Evolutionary conservation across 2,113 vertebrate species (phyloP).

Genomic region (Thunnus maccoyii): DNA sequence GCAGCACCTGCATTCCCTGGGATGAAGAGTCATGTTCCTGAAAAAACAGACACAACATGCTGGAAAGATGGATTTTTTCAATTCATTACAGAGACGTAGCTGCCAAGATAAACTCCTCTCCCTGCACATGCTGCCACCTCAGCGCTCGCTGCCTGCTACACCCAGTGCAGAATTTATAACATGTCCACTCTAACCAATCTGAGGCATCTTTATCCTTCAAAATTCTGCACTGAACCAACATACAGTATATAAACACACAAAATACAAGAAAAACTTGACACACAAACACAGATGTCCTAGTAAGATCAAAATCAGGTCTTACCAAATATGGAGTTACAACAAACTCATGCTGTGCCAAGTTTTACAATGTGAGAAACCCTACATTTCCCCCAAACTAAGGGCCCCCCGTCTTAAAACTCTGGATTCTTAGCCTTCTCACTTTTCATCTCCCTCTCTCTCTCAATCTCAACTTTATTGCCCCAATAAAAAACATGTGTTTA

Average conservation of each 20-base stretch:
- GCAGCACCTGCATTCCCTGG: conserved; percentile 59
- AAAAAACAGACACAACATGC: conserved; percentile 25
- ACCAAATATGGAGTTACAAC: conserved; percentile 58
- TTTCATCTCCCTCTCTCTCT: conserved; percentile 31
- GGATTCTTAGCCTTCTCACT: not conserved
- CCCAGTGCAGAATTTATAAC: not conserved
- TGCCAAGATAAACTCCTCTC: conserved; percentile 19
- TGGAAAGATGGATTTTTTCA: conserved; percentile 18
- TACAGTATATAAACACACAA: not conserved
- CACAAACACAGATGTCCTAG: conserved; percentile 21
- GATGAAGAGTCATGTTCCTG: conserved; percentile 41
- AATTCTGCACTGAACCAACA: conserved; percentile 2
- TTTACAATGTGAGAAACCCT: conserved; percentile 58
- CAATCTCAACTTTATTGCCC: not conserved
- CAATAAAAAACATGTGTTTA: conserved; percentile 44
- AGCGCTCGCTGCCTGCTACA: not conserved
- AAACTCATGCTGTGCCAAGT: conserved; percentile 21
- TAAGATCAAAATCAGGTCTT: conserved; percentile 18
- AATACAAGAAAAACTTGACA: not conserved
- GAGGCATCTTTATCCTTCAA: not conserved
- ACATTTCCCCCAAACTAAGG: conserved; percentile 35
- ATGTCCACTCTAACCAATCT: not conserved
- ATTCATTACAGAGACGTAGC: conserved; percentile 12
- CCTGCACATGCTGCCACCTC: not conserved
- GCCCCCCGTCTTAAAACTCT: conserved; percentile 10